phyloP scores from a whole-genome alignment of 2,113 vertebrate genomes.

The Oryzias woworae region DNA sequence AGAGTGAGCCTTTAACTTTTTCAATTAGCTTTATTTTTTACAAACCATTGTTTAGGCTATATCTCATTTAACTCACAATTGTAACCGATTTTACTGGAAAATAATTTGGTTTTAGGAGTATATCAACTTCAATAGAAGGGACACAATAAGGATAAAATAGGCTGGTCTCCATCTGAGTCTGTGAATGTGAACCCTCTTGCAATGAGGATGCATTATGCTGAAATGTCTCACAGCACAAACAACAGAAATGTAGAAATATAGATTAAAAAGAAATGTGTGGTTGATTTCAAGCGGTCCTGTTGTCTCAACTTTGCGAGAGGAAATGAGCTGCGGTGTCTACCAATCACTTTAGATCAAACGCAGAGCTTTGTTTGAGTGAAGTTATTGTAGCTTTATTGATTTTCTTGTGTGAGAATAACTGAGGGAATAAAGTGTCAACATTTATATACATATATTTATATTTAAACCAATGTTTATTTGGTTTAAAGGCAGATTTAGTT shows the following conservation, averaged over 20 bases:
- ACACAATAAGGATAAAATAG: no score
- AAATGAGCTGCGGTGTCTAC: slow-evolving; percentile 65
- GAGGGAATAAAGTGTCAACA: neutral
- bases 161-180: neutral
- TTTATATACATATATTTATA: no score
- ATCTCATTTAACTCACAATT: no score
- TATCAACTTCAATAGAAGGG: no score
- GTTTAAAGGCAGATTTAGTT: slow-evolving; percentile 15
- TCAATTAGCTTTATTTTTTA: no score
- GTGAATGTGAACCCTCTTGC: neutral
- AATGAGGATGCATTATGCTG: neutral
- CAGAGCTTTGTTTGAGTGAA: slow-evolving; percentile 71
- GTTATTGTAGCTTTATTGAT: slow-evolving; percentile 68
- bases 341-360: slow-evolving; percentile 69
- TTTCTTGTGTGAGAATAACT: slow-evolving; percentile 20
- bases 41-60: no score
- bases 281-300: slow-evolving; percentile 38
- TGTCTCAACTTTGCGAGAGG: slow-evolving; percentile 47
- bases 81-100: no score
- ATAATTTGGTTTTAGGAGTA: no score
- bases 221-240: neutral
- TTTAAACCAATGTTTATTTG: no score
- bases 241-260: slow-evolving; percentile 1
- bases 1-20: no score
- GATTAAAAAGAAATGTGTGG: slow-evolving; percentile 42